Conservation (phyloP, 23 tunicate genomes). For the Trididemnum clinides region DNA sequence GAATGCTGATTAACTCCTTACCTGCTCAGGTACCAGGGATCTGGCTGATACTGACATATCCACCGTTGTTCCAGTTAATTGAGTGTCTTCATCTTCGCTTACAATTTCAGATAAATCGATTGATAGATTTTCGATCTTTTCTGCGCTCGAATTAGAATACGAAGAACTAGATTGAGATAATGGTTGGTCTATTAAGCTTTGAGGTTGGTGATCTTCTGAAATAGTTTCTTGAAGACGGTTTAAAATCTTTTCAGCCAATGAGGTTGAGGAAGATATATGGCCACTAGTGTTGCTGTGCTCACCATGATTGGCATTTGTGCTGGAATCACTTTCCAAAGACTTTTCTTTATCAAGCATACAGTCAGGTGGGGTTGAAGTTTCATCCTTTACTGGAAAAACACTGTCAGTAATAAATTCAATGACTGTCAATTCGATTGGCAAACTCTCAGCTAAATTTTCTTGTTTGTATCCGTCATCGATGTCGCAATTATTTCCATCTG, state of each 20-base stretch:
- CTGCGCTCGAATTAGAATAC: neutral
- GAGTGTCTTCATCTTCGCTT: too few species aligned
- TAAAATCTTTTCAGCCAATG: neutral
- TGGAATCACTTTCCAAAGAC: neutral
- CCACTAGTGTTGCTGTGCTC: neutral
- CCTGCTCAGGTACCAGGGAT: too few species aligned
- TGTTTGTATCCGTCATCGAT: neutral
- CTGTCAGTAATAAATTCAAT: neutral
- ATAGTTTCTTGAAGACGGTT: neutral
- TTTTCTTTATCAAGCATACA: neutral
- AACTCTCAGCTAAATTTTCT: neutral
- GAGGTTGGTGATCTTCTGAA: neutral
- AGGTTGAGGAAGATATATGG: neutral
- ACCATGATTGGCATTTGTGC: neutral
- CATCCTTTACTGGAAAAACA: too few species aligned
- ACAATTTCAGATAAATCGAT: constrained; percentile 1
- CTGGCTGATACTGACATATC: too few species aligned
- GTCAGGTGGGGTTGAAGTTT: neutral
- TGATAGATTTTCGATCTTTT: neutral
- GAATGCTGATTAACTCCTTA: too few species aligned
- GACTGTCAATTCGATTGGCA: neutral
- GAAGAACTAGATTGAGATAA: neutral
- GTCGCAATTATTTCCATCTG: neutral
- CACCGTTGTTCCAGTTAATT: too few species aligned
- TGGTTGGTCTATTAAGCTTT: neutral